A percentile compares a stretch with the other conserved stretches of the same genome.
Conservation (phyloP, 2,888 invertebrate species). For the Baronia brevicornis region DNA sequence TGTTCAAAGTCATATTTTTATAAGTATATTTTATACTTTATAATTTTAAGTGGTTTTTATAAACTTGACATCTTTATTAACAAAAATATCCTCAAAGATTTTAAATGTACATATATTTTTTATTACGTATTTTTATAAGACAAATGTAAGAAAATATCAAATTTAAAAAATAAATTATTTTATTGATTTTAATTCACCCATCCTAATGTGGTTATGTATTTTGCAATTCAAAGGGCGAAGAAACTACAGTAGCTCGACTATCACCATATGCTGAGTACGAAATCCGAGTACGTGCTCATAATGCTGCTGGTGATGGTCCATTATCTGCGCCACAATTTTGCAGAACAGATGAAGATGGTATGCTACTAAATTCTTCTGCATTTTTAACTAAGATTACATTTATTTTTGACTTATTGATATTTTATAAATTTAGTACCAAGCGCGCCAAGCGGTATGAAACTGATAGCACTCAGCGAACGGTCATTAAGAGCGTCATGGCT, state of each 20-base stretch:
- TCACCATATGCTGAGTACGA: conserved; percentile 92
- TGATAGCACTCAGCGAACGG: conserved; percentile 86
- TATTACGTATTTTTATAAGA: no score
- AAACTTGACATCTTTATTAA: background rate
- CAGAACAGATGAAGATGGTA: conserved; percentile 90
- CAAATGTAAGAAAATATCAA: no score
- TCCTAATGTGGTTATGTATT: background rate
- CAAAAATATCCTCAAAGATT: background rate
- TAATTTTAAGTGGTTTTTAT: conserved; percentile 1
- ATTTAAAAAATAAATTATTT: no score
- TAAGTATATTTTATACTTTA: no score
- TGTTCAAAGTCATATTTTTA: no score
- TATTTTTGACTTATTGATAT: no score
- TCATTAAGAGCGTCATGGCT: conserved; percentile 91
- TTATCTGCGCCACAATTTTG: conserved; percentile 84
- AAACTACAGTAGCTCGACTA: conserved; percentile 85
- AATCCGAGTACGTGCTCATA: conserved; percentile 87
- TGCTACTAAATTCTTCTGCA: conserved; percentile 15
- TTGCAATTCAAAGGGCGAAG: conserved; percentile 80
- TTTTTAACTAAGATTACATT: background rate
- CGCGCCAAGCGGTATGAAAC: conserved; percentile 88
- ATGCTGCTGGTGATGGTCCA: conserved; percentile 89
- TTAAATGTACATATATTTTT: background rate
- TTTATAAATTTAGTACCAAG: conserved; percentile 80
- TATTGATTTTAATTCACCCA: background rate